Evolutionary conservation across 2,888 invertebrate species (phyloP), one percentile per base, ranked within the genome.

Genomic region (Pachymerium ferrugineum): DNA sequence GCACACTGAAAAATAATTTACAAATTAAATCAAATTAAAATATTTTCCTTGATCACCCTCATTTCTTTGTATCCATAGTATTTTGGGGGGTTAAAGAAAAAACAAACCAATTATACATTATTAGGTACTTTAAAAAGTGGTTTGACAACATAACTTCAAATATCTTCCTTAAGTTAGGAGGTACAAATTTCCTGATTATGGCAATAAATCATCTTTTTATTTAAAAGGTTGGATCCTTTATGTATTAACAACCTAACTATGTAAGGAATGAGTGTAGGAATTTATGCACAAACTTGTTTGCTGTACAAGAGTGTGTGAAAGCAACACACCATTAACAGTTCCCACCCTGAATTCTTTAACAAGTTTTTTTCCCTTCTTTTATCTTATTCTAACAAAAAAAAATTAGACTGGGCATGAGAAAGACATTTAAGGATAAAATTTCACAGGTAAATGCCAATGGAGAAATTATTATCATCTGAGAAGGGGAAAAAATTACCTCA

Each of bases 281-380:
- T 47, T 47, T 47, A 47, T 47, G 47, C 47, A 22, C 47, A 47
- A 47, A 47, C 47, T 47, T 47, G 47, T 47, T 47, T 47, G 47
- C 47, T 22, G 19, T 47, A 47, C n/a, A 47, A 47, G 47, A 16
- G 16, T 22, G 47, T 47, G 47, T 47, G 22, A 47, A 47, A 47
- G 22, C 47, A 47, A 47, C 19, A 47, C 47, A 47, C 47, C n/a
- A 47, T 47, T 47, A 47, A 47, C 47, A 47, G 47, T 47, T 38
- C 47, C 47, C 47, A 22, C 47, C 47, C 47, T 47, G 47, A 47
- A 47, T 47, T 47, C 47, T 47, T 47, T 19, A 47, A 12, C 14
- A 6, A 5, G 16, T 47, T 47, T 47, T 47, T 38, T 38, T 38
- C 4, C 16, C 8, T 38, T 38, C n/a, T 38, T 12, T 16, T 2